phyloP scores from a whole-genome alignment of 2,888 invertebrate genomes.

The Schizaphis graminum region DNA sequence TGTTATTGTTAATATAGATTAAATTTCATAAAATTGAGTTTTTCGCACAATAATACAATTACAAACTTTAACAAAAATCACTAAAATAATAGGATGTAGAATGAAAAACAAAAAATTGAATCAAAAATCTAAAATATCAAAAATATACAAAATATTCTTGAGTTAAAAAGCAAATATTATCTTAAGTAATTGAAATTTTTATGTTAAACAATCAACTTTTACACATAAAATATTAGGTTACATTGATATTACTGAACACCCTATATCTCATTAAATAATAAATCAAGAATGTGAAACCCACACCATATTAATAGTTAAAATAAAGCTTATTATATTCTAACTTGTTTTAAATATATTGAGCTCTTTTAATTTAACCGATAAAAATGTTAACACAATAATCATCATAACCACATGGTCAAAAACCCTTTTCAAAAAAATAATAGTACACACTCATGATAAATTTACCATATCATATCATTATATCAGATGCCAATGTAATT shows the following conservation, averaged over 20 bases:
- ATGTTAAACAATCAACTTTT: background rate
- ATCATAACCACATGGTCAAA: constrained; percentile 65
- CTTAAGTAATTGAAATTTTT: background rate
- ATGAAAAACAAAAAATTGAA: background rate
- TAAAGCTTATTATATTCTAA: background rate
- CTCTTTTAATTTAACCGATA: background rate
- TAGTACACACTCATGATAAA: constrained; percentile 11
- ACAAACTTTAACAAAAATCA: background rate
- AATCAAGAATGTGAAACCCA: background rate
- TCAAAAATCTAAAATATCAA: background rate
- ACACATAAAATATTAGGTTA: background rate
- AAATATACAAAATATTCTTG: background rate
- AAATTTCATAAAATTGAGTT: background rate
- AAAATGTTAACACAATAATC: constrained; percentile 12
- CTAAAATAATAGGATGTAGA: background rate
- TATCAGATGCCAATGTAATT: background rate
- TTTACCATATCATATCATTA: background rate
- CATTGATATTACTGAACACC: background rate
- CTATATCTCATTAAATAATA: background rate
- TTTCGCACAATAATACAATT: background rate
- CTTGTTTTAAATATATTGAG: background rate
- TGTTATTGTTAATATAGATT: background rate
- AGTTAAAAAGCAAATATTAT: background rate
- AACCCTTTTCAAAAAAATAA: constrained; percentile 56
- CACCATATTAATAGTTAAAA: background rate